These are phyloP conservation scores for Geotrupes spiniger DNA, from an alignment of 2,888 invertebrate species.

Conservation along the genomic window DNA sequence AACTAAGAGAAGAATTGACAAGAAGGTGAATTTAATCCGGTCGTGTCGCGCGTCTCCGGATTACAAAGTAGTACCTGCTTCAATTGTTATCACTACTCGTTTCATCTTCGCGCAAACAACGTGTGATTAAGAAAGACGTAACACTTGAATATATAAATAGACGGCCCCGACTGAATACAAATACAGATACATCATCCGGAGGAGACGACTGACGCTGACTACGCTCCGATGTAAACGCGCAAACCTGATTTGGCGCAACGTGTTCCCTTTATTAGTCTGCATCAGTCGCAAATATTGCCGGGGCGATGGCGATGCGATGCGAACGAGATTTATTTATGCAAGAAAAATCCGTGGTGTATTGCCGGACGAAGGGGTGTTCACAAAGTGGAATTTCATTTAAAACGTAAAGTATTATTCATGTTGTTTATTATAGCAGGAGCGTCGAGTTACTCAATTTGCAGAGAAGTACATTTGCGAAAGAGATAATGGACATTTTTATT, in stretches of 20 bases:
- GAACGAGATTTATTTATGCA: too few relatives aligned
- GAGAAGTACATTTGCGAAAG: too few relatives aligned
- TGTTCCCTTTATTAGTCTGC: too few relatives aligned
- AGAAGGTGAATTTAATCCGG: slow-evolving; percentile 38
- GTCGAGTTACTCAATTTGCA: too few relatives aligned
- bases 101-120: slow-evolving; percentile 12
- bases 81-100: slow-evolving; percentile 21
- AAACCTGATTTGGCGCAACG: too few relatives aligned
- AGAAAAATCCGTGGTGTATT: too few relatives aligned
- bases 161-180: neutral
- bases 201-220: neutral
- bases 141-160: slow-evolving; percentile 17
- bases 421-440: too few relatives aligned
- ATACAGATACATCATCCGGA: neutral
- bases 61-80: slow-evolving; percentile 13
- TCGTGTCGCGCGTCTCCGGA: slow-evolving; percentile 1
- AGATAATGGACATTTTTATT: too few relatives aligned
- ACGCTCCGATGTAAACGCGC: neutral
- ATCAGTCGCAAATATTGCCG: too few relatives aligned
- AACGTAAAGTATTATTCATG: too few relatives aligned
- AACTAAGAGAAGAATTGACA: slow-evolving; percentile 35
- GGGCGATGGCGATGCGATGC: neutral
- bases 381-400: too few relatives aligned
- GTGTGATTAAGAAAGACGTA: slow-evolving; percentile 20
- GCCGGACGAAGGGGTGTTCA: too few relatives aligned